Evolutionary conservation across 92 coral and sea anemone genomes (phyloP).

Genomic region (Epizoanthus illoricatus): DNA sequence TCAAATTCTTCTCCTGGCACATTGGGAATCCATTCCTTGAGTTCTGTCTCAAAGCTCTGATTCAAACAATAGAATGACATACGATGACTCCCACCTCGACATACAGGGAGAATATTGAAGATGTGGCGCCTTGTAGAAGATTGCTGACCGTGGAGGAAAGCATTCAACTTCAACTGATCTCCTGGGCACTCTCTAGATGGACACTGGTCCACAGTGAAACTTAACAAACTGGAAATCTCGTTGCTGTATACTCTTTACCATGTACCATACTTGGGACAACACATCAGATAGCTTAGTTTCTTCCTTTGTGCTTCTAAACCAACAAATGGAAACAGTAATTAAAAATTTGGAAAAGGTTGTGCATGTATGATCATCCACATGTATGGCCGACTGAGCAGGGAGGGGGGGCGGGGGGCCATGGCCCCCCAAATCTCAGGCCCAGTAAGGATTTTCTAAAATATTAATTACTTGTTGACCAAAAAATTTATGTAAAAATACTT

Average conservation of each 20-base stretch:
- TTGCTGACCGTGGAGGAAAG: conserved; percentile 18
- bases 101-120: conserved; percentile 48
- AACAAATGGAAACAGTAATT: not conserved
- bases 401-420: too few species aligned
- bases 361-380: too few species aligned
- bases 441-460: too few species aligned
- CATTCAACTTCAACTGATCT: conserved; percentile 17
- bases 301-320: not conserved
- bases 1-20: not conserved
- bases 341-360: not conserved
- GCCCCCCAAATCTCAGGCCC: too few species aligned
- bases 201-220: conserved; percentile 70
- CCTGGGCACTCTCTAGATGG: conserved; percentile 57
- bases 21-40: conserved; percentile 53
- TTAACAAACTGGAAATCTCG: conserved; percentile 47
- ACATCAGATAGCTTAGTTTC: conserved; percentile 49
- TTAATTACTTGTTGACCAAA: too few species aligned
- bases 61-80: conserved; percentile 46
- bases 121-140: conserved; percentile 48
- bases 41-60: conserved; percentile 42
- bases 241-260: conserved; percentile 54
- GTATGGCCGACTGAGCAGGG: too few species aligned
- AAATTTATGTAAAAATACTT: too few species aligned
- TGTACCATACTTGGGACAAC: conserved; percentile 40
- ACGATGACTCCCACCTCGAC: conserved; percentile 13